phyloP scores from a whole-genome alignment of 2,113 vertebrate species.

The Empidonax traillii region DNA sequence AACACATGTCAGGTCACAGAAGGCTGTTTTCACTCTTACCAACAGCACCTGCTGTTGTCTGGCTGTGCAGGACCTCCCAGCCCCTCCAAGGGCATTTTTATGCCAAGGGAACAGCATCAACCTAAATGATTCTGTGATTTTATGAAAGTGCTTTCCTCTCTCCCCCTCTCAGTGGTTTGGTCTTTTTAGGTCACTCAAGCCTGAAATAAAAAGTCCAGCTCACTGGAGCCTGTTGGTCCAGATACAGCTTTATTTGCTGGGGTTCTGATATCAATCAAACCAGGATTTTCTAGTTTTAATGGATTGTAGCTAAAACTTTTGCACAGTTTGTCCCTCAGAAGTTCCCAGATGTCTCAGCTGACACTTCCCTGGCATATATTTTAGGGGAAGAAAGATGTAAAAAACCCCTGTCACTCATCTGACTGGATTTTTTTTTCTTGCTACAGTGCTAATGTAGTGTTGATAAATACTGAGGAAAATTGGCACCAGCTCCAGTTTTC shows the following conservation, averaged over 20 bases:
- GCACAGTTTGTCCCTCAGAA: slow-evolving; percentile 26
- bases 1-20: slow-evolving; percentile 34
- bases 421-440: background rate
- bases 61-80: slow-evolving; percentile 11
- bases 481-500: background rate
- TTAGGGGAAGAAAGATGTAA: background rate
- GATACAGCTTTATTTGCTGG: background rate
- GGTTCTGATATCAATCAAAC: background rate
- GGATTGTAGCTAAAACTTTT: slow-evolving; percentile 16
- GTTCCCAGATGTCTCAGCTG: slow-evolving; percentile 46
- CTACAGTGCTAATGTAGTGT: background rate
- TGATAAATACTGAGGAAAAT: slow-evolving; percentile 37
- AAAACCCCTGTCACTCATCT: slow-evolving; percentile 2
- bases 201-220: background rate
- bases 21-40: background rate
- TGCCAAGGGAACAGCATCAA: background rate
- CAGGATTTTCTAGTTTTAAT: background rate
- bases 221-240: background rate
- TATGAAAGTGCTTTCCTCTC: background rate
- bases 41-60: slow-evolving; percentile 1
- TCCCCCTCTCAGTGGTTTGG: background rate
- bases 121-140: background rate
- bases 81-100: background rate
- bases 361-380: background rate
- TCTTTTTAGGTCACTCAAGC: background rate